These are phyloP conservation scores for Prinia subflava DNA, from an alignment of 2,113 vertebrate genomes.

Conservation along the genomic window DNA sequence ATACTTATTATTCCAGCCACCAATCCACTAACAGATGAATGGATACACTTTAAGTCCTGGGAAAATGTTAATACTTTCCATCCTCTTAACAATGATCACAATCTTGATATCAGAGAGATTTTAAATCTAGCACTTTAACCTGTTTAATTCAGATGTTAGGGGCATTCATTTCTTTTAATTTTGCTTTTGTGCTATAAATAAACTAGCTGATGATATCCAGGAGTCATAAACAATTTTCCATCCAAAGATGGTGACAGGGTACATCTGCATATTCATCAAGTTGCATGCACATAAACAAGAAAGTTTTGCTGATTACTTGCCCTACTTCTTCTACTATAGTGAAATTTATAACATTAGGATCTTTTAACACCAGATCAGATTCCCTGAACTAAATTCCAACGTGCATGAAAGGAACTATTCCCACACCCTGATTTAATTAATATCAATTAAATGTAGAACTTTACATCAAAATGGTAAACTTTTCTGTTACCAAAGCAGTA, in stretches of 20 bases:
- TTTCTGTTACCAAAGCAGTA: background rate
- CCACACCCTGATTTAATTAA: background rate
- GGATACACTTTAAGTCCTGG: background rate
- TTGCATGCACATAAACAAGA: background rate
- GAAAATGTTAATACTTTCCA: slow-evolving; percentile 37
- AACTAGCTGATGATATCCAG: slow-evolving; percentile 22
- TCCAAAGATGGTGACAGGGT: slow-evolving; percentile 20
- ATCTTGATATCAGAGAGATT: slow-evolving; percentile 26
- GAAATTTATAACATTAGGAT: background rate
- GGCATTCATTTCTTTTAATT: slow-evolving; percentile 36
- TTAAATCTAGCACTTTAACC: background rate
- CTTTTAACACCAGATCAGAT: background rate
- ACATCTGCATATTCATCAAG: slow-evolving; percentile 49
- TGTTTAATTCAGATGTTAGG: slow-evolving; percentile 42
- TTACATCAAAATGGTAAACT: background rate
- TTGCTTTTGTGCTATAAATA: slow-evolving; percentile 53
- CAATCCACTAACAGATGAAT: background rate
- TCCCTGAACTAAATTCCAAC: background rate
- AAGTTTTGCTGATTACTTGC: background rate
- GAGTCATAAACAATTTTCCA: slow-evolving; percentile 52
- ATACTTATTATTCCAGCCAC: background rate
- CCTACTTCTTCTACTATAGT: background rate
- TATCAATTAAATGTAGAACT: background rate
- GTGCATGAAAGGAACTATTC: background rate
- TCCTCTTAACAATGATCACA: background rate